Evolutionary conservation across 2,888 invertebrate species (phyloP), one percentile per base, ranked within the genome.

Genomic region (Sisyra nigra): DNA sequence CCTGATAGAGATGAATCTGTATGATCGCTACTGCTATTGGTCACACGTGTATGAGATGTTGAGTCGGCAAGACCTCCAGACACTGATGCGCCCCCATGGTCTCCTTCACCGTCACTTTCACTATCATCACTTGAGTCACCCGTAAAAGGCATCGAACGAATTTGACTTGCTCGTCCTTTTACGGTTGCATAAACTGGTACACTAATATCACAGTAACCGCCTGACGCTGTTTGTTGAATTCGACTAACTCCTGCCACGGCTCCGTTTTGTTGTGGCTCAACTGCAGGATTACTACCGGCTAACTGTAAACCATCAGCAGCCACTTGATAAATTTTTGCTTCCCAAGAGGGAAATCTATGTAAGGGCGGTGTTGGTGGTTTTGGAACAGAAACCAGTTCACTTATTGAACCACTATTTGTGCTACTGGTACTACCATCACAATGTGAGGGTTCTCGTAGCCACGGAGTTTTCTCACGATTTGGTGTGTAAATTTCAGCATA

Each of bases 101-200:
- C 65, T 43, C 64, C 86, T 60, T 91, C 91, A 19, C 92, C 91
- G 57, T 93, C 93, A 8, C 91, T 91, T 37, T 37, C 37, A 2
- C 91, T 92, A 58, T 94, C 93, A 56, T 89, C 89, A 1, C 89
- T 88, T 3, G 91, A 91, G 54, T 94, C 93, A 2, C 92, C 93
- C 11, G 87, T 88, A 59, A 94, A 93, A 7, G 93, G 93, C 76
- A 92, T 88, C 36, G 91, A 92, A 52, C 93, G 73, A 53, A 94
- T 94, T 67, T 93, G 93, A 62, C 92, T 91, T 50, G 93, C 93
- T 54, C 92, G 78, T 78, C 89, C 94, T 71, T 93, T 93, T 33
- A 94, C 88, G 40, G 92, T 92, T 41, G 94, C 92, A 64, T 92
- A 94, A 18, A 94, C 93, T 43, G 93, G 94, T 52, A 93, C 87